Evolutionary conservation across 2,113 vertebrate species (phyloP).

Genomic region (Erpornis zantholeuca): DNA sequence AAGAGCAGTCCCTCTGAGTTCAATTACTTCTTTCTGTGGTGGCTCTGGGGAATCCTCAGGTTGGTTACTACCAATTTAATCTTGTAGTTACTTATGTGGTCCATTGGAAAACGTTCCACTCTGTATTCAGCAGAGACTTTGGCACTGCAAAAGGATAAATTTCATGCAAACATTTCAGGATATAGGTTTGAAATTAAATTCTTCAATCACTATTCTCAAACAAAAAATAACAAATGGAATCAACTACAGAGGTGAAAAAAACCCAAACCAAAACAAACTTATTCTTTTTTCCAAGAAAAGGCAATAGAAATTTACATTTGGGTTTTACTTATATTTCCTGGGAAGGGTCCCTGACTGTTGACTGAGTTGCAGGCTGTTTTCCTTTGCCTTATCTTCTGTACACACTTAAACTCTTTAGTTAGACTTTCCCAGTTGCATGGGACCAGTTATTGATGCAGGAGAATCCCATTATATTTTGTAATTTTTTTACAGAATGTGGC

Average conservation of each 20-base stretch:
- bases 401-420: not conserved
- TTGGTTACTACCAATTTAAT: slow-evolving; percentile 15
- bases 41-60: not conserved
- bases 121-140: not conserved
- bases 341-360: not conserved
- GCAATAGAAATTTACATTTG: not conserved
- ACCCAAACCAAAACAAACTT: fast-evolving
- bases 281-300: not conserved
- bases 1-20: slow-evolving; percentile 36
- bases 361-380: not conserved
- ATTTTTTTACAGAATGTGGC: not conserved
- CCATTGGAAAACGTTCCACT: not conserved
- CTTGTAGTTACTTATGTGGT: not conserved
- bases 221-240: not conserved
- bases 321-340: not conserved
- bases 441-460: not conserved
- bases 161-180: not conserved
- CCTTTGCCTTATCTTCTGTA: not conserved
- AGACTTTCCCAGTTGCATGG: not conserved
- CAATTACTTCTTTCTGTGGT: slow-evolving; percentile 54
- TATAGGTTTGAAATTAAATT: not conserved
- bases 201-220: not conserved
- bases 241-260: not conserved
- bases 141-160: not conserved
- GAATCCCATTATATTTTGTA: not conserved